phyloP scores from a whole-genome alignment of 2,797 vertebrate genomes.

The Synaphobranchus kaupii region DNA sequence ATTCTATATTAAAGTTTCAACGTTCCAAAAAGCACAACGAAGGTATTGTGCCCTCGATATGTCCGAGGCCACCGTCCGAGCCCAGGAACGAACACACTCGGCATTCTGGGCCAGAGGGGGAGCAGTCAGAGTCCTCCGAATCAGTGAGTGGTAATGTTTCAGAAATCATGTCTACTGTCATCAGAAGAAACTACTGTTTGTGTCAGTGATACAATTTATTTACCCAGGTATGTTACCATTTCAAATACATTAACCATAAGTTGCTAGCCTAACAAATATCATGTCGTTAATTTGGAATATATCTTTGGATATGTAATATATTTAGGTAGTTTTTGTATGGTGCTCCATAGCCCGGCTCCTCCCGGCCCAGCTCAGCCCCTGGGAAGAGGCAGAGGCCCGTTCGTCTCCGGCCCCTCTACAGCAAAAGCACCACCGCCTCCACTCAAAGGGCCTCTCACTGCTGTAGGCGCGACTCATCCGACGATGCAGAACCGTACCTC shows the following conservation, averaged over 20 bases:
- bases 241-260: background rate
- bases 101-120: slow-evolving; percentile 62
- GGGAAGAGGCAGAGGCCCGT: slow-evolving; percentile 77
- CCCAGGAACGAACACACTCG: slow-evolving; percentile 60
- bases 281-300: background rate
- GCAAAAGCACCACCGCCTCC: slow-evolving; percentile 57
- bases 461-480: slow-evolving; percentile 52
- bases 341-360: slow-evolving; percentile 68
- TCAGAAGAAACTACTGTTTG: background rate
- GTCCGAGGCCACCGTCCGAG: slow-evolving; percentile 76
- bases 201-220: background rate
- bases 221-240: background rate
- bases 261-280: background rate
- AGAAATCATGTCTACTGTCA: background rate
- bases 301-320: background rate
- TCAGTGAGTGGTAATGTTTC: slow-evolving; percentile 70
- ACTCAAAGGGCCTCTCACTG: slow-evolving; percentile 63
- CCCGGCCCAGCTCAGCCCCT: slow-evolving; percentile 84
- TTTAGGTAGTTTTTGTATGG: background rate
- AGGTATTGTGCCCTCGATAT: slow-evolving; percentile 60
- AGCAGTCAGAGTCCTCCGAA: slow-evolving; percentile 69
- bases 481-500: slow-evolving; percentile 62
- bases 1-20: slow-evolving; percentile 68
- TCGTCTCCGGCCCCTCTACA: slow-evolving; percentile 76
- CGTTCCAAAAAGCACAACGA: slow-evolving; percentile 70